Conservation (phyloP, 2,113 vertebrate genomes). For the Microtus pennsylvanicus region DNA sequence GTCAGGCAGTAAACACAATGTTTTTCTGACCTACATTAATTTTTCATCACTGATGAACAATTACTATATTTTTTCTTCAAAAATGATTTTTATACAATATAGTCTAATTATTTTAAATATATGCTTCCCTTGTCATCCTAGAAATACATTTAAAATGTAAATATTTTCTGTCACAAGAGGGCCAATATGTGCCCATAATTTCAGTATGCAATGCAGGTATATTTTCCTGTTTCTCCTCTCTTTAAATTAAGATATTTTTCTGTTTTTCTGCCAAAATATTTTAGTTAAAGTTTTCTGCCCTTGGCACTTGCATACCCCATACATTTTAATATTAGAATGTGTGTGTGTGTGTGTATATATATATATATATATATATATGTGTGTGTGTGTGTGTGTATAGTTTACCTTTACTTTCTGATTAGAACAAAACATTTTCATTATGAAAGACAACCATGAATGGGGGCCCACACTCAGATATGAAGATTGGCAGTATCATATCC, state of each 20-base stretch:
- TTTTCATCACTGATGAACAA: not conserved
- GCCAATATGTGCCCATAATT: constrained; percentile 27
- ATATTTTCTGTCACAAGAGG: constrained; percentile 16
- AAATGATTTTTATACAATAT: not conserved
- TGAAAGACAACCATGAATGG: not conserved
- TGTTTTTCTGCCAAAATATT: not conserved
- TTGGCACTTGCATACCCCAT: not conserved
- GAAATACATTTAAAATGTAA: constrained; percentile 38
- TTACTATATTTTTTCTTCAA: not conserved
- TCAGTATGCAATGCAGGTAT: not conserved
- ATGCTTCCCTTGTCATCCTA: not conserved
- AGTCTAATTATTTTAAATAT: not conserved
- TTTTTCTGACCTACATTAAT: not conserved
- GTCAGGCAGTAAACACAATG: not conserved
- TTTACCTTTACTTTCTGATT: constrained; percentile 13
- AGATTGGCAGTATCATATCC: not conserved
- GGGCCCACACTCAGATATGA: not conserved
- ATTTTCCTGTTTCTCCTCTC: not conserved
- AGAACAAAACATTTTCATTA: not conserved
- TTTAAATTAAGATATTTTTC: constrained; percentile 28
- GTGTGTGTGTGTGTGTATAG: not conserved
- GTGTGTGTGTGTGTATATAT: no score
- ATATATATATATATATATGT: not conserved
- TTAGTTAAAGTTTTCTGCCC: constrained; percentile 53
- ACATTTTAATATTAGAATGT: constrained; percentile 52